phyloP scores from a whole-genome alignment of 2,797 vertebrate genomes.

The Gorsachius magnificus region DNA sequence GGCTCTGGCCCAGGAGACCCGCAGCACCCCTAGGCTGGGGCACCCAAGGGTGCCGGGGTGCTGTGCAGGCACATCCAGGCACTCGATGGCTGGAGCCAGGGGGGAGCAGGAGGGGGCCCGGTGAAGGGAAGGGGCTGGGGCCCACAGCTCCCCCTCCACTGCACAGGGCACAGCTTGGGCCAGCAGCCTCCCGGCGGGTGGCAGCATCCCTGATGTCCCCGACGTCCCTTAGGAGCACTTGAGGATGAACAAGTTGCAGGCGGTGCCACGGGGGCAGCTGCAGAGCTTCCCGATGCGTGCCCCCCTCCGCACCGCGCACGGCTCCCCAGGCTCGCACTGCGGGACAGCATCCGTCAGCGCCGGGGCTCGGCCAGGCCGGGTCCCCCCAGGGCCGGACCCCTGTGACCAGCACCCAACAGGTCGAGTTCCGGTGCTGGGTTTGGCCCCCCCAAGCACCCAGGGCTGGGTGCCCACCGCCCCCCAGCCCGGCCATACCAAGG shows the following conservation, averaged over 20 bases:
- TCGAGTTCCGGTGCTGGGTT: neutral
- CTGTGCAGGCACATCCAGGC: neutral
- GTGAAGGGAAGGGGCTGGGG: neutral
- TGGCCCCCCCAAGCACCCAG: no score
- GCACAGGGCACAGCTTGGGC: neutral
- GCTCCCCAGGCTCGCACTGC: conserved; percentile 77
- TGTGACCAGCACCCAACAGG: accelerated
- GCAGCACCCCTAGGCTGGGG: accelerated
- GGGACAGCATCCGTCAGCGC: neutral
- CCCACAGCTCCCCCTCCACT: accelerated
- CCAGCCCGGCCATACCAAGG: conserved; percentile 68
- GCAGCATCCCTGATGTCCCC: neutral
- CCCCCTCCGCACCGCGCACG: conserved; percentile 80
- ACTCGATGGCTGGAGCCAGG: neutral
- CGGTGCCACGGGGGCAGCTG: conserved; percentile 75
- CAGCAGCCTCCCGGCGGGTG: neutral
- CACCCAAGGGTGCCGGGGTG: neutral
- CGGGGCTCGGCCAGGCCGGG: accelerated
- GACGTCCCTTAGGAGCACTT: conserved; percentile 76
- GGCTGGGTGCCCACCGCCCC: neutral
- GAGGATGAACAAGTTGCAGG: conserved; percentile 77
- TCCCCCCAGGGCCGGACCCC: neutral
- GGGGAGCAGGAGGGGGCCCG: neutral
- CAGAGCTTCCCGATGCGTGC: conserved; percentile 79
- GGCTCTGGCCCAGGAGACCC: no score